These are phyloP conservation scores for Naso thynnoides DNA, from an alignment of 2,797 vertebrate genomes.

Conservation along the genomic window DNA sequence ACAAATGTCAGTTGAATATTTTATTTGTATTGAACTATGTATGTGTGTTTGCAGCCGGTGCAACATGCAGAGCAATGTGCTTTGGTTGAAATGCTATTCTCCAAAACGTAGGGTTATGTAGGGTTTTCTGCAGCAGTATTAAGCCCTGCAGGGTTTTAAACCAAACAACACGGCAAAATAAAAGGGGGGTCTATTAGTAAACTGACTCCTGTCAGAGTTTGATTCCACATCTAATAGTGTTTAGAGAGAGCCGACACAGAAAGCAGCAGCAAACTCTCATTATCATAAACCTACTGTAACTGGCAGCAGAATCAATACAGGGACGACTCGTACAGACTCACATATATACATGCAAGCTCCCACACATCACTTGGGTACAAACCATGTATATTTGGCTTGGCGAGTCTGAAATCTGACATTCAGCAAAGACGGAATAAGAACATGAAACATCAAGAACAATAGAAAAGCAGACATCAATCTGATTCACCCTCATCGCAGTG, in stretches of 20 bases:
- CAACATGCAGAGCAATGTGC: too few relatives aligned
- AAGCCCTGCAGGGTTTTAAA: constrained; percentile 48
- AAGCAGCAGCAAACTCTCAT: constrained; percentile 42
- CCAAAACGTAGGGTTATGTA: constrained; percentile 22
- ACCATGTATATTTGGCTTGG: constrained; percentile 58
- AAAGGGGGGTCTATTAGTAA: constrained; percentile 47
- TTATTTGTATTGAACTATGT: too few relatives aligned
- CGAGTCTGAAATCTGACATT: constrained; percentile 50
- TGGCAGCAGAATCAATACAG: constrained; percentile 48
- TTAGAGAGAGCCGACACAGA: constrained; percentile 48
- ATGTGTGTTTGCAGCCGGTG: too few relatives aligned
- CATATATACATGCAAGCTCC: constrained; percentile 52
- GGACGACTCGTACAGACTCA: constrained; percentile 40
- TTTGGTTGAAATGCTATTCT: too few relatives aligned
- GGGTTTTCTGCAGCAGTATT: constrained; percentile 51
- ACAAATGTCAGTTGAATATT: too few relatives aligned
- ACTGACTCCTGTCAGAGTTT: constrained; percentile 24
- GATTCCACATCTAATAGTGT: constrained; percentile 62
- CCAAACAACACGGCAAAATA: constrained; percentile 49
- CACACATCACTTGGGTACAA: constrained; percentile 25
- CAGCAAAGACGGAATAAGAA: constrained; percentile 36
- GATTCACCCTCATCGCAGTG: constrained; percentile 49
- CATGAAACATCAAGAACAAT: constrained; percentile 55
- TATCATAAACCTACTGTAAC: constrained; percentile 43
- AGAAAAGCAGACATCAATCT: constrained; percentile 45